These are phyloP conservation scores for Lasiurus cinereus DNA, from an alignment of 2,113 vertebrate genomes.

Conservation along the genomic window DNA sequence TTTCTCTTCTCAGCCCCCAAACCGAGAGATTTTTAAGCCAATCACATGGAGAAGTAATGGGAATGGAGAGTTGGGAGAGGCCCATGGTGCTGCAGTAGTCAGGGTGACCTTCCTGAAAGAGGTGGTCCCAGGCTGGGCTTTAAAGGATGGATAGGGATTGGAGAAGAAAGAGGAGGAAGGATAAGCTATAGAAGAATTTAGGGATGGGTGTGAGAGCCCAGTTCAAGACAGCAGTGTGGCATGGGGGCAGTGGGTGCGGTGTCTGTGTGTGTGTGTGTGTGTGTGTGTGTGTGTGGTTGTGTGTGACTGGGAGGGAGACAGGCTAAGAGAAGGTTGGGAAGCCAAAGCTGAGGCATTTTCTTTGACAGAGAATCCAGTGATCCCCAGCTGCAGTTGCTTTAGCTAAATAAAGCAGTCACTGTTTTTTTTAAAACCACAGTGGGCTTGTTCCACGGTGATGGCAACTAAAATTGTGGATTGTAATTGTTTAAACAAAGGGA, in stretches of 20 bases:
- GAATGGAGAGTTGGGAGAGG: rapidly evolving
- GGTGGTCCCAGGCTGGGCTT: background rate
- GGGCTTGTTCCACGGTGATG: constrained; percentile 71
- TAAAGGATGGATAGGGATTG: background rate
- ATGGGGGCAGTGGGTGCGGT: background rate
- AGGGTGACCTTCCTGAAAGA: constrained; percentile 20
- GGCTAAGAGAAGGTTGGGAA: background rate
- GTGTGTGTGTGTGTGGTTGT: too few species aligned
- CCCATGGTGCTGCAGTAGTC: background rate
- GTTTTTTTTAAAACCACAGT: constrained; percentile 76
- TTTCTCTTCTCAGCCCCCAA: background rate
- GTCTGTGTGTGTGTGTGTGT: background rate
- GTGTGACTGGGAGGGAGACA: background rate
- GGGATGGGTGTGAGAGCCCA: background rate
- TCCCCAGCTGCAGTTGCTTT: background rate
- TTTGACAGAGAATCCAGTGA: background rate
- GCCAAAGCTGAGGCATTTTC: background rate
- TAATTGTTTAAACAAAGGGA: constrained; percentile 70
- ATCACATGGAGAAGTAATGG: background rate
- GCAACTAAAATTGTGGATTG: constrained; percentile 78
- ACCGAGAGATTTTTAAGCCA: background rate
- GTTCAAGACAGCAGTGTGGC: background rate
- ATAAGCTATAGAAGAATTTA: background rate
- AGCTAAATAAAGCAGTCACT: constrained; percentile 75
- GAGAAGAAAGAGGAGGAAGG: background rate